These are phyloP conservation scores for Heliothis virescens DNA, from an alignment of 1,140 invertebrate genomes.

Conservation along the genomic window DNA sequence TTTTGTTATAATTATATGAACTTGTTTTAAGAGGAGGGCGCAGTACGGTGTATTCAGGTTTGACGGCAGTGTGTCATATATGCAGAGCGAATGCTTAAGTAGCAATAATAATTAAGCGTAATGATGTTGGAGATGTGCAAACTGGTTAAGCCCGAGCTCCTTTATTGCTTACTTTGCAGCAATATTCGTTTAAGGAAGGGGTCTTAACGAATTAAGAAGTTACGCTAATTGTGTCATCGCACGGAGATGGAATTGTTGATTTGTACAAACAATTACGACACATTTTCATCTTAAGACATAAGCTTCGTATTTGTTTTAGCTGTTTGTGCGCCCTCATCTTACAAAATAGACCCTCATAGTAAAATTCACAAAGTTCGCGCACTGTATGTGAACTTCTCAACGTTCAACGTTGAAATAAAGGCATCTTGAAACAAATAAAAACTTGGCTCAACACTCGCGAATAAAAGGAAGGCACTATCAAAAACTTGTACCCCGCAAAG, in stretches of 20 bases:
- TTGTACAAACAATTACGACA: constrained; percentile 48
- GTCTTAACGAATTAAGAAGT: constrained; percentile 74
- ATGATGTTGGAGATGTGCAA: constrained; percentile 77
- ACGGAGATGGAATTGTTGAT: constrained; percentile 51
- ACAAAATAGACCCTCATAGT: background rate
- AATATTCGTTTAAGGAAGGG: constrained; percentile 72
- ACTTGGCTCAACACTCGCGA: constrained; percentile 42
- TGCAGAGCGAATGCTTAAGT: constrained; percentile 64
- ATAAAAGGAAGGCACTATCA: constrained; percentile 36
- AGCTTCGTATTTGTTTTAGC: background rate
- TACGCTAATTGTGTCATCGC: constrained; percentile 62
- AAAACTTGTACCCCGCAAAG: constrained; percentile 6
- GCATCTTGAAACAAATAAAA: constrained; percentile 44
- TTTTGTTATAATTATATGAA: background rate
- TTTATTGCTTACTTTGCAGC: constrained; percentile 77
- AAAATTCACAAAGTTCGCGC: constrained; percentile 20
- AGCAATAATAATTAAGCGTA: constrained; percentile 80
- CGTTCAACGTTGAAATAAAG: constrained; percentile 32
- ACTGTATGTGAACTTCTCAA: constrained; percentile 11
- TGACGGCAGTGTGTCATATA: constrained; percentile 39
- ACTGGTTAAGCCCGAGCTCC: constrained; percentile 72
- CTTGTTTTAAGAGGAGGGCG: background rate
- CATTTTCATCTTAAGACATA: constrained; percentile 37
- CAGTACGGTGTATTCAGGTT: background rate
- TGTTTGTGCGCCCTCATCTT: background rate